Evolutionary conservation across 2,888 invertebrate genomes (phyloP), one percentile per base, ranked within the genome.

Genomic region (Laspeyria flexula): DNA sequence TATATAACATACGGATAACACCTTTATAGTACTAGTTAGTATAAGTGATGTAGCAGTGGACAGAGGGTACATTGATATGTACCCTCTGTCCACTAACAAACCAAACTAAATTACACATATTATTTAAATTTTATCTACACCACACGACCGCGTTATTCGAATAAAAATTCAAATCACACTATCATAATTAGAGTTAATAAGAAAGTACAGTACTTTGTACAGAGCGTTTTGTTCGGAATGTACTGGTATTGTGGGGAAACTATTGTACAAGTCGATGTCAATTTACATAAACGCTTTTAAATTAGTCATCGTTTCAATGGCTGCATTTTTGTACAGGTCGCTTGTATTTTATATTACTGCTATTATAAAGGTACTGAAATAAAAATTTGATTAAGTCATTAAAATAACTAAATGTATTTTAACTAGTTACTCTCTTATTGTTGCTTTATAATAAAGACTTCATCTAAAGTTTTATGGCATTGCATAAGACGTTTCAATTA

Each of bases 201-300:
- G 11, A 23, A 37, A 21, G 34, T n/a, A 21, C 21, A 1, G 3
- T 25, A n/a, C n/a, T 7, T 21, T 11, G 12, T 3, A 37, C 37
- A 37, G 23, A 37, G 21, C 23, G 7, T 34, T 40, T 33, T 25
- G 15, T 33, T 31, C 16, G 16, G 9, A 21, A 31, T 11, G 3
- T 39, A 21, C 21, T 23, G 11, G 11, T n/a, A n/a, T n/a, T n/a
- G n/a, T n/a, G n/a, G 35, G 11, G 15, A 16, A 40, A 40, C 33
- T 37, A 38, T 23, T 23, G 18, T 29, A 10, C 10, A 23, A 29
- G 25, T 46, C 40, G 25, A 34, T 40, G 33, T 37, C 6, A 35
- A 47, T 47, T 47, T 39, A 29, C 47, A 34, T 47, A 41, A 47
- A 29, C 47, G 41, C 16, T 41, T 47, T 41, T 21, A 30, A 29